Conservation (phyloP, 2,888 invertebrate species). For the Reticulitermes lucifugus region DNA sequence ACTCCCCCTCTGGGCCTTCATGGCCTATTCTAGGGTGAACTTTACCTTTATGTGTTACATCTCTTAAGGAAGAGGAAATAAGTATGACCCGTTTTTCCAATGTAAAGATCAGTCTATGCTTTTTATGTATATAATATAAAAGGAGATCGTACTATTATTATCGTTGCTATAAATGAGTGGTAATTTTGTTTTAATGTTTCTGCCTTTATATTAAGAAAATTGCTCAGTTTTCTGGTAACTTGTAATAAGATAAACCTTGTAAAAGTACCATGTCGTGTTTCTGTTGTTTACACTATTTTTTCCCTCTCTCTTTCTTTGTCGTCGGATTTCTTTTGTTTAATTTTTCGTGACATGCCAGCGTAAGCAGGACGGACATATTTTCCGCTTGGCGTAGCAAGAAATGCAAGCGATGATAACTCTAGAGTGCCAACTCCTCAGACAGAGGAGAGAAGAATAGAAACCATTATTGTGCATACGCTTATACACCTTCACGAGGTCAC, state of each 20-base stretch:
- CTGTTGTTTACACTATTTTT: not conserved
- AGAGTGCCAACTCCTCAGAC: not conserved
- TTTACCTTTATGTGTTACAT: too few relatives aligned
- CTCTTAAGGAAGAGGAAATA: too few relatives aligned
- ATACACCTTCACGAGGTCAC: not conserved
- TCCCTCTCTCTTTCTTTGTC: constrained; percentile 5
- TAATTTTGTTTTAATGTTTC: not conserved
- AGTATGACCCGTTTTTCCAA: too few relatives aligned
- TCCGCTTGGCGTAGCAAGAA: constrained; percentile 41
- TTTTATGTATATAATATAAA: too few relatives aligned
- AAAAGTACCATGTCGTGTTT: constrained; percentile 7
- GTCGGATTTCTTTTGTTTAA: constrained; percentile 34
- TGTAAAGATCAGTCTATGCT: too few relatives aligned
- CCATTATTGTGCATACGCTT: not conserved
- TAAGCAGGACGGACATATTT: constrained; percentile 42
- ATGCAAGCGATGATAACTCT: constrained; percentile 31
- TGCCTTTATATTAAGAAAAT: constrained; percentile 5
- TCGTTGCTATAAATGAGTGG: too few relatives aligned
- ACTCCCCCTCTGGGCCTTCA: too few relatives aligned
- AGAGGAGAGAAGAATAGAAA: constrained; percentile 2
- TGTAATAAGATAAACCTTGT: constrained; percentile 3
- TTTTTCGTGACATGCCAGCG: constrained; percentile 36
- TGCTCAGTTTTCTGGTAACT: not conserved
- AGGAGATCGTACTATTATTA: too few relatives aligned
- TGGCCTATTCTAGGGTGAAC: too few relatives aligned